These are phyloP conservation scores for Limanda limanda DNA, from an alignment of 2,113 vertebrate genomes.

Conservation along the genomic window DNA sequence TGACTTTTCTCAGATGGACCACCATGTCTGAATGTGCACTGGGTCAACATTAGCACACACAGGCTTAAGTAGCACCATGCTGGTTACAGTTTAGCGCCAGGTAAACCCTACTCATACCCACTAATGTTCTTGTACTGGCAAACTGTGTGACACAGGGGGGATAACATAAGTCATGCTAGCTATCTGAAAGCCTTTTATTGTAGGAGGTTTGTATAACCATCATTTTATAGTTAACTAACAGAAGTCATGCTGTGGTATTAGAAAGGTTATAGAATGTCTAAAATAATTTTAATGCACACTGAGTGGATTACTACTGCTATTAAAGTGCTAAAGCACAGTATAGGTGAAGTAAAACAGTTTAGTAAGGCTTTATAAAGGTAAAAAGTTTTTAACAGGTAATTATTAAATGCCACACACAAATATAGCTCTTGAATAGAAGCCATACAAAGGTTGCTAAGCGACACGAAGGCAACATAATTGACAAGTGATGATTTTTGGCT, in stretches of 20 bases:
- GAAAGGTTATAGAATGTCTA: background rate
- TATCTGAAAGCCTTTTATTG: constrained; percentile 15
- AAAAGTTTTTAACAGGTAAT: constrained; percentile 53
- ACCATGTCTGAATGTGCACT: constrained; percentile 84
- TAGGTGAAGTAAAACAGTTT: constrained; percentile 3
- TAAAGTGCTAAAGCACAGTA: background rate
- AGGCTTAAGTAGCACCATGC: constrained; percentile 84
- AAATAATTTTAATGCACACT: background rate
- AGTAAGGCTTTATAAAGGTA: background rate
- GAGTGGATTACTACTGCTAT: background rate
- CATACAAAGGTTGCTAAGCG: constrained; percentile 67
- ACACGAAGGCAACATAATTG: constrained; percentile 42
- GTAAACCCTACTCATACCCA: constrained; percentile 86
- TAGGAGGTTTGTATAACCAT: constrained; percentile 34
- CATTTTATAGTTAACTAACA: constrained; percentile 1
- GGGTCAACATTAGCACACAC: constrained; percentile 91
- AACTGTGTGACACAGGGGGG: constrained; percentile 13
- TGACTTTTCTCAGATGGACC: constrained; percentile 86
- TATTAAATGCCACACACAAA: constrained; percentile 57
- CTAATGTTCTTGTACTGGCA: constrained; percentile 28
- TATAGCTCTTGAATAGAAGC: constrained; percentile 38
- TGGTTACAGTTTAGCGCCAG: constrained; percentile 85
- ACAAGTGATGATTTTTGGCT: constrained; percentile 50
- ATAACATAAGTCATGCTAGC: constrained; percentile 36
- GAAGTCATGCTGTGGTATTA: background rate